Evolutionary conservation across 30 jellyfish, hydroid and myxozoan genomes (phyloP).

Genomic region (Cassiopea andromeda): DNA sequence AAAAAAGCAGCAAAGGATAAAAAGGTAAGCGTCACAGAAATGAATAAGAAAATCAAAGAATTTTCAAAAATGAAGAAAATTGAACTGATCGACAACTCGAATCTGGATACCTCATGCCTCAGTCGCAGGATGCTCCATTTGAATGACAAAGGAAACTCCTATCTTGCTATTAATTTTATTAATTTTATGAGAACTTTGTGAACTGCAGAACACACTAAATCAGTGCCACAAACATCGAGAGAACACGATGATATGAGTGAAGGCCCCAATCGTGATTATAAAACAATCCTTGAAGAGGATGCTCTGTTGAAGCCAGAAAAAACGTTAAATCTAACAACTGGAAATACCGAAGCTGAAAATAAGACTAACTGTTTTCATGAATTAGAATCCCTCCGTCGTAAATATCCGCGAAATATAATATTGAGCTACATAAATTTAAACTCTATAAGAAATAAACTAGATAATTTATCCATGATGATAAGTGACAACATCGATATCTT

Average conservation of each 20-base stretch:
- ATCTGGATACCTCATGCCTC: constrained; percentile 50
- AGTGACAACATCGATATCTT: constrained; percentile 18
- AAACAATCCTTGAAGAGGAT: background rate
- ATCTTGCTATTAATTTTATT: constrained; percentile 24
- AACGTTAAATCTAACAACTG: constrained; percentile 20
- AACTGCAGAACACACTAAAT: constrained; percentile 32
- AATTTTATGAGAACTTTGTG: constrained; percentile 10
- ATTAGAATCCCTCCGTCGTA: constrained; percentile 28
- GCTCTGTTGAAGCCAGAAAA: constrained; percentile 17
- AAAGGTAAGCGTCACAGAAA: constrained; percentile 26
- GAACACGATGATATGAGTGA: constrained; percentile 6
- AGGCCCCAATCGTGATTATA: constrained; percentile 28
- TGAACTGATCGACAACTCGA: constrained; percentile 27
- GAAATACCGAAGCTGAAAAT: constrained; percentile 25
- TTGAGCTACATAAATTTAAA: constrained; percentile 30
- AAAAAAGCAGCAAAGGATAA: constrained; percentile 32
- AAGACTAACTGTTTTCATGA: constrained; percentile 48
- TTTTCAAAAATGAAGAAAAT: constrained; percentile 26
- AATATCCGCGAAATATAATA: constrained; percentile 27
- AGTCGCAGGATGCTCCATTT: constrained; percentile 31
- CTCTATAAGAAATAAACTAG: constrained; percentile 30
- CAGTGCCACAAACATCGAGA: background rate
- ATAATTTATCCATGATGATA: constrained; percentile 30
- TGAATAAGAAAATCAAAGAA: constrained; percentile 26
- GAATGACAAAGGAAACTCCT: constrained; percentile 37